A percentile compares a stretch with the other conserved stretches of the same genome.
Conservation (phyloP, 2,797 vertebrate species). For the Leptodactylus fallax region DNA sequence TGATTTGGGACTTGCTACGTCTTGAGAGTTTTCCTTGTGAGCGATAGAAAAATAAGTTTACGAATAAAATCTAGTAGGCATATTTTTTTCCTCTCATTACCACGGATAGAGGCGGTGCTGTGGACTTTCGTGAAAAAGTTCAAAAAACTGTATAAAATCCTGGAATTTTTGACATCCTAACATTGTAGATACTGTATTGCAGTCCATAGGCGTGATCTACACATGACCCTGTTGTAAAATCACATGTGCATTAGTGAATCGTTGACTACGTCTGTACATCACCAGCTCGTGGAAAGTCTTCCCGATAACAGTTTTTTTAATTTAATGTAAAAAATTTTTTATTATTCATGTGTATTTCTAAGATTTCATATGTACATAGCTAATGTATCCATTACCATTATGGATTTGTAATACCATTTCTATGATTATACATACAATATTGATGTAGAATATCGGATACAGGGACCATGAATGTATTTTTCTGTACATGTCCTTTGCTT, state of each 20-base stretch:
- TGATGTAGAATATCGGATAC: constrained; percentile 26
- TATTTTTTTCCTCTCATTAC: constrained; percentile 44
- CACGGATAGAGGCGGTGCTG: constrained; percentile 44
- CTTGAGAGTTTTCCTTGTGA: constrained; percentile 35
- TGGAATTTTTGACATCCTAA: constrained; percentile 13
- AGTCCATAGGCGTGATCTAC: not conserved
- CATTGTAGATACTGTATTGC: constrained; percentile 46
- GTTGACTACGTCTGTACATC: constrained; percentile 30
- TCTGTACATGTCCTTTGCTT: constrained; percentile 30
- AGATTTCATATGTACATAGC: constrained; percentile 25
- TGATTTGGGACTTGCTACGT: constrained; percentile 28
- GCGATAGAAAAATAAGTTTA: constrained; percentile 28
- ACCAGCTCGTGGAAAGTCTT: constrained; percentile 29
- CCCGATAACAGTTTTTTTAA: not conserved
- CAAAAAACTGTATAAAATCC: constrained; percentile 37
- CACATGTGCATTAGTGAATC: not conserved
- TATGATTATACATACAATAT: constrained; percentile 24
- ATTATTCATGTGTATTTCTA: constrained; percentile 37
- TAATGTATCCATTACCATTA: constrained; percentile 36
- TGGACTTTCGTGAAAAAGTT: constrained; percentile 48
- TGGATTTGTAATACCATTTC: constrained; percentile 36
- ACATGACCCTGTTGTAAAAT: constrained; percentile 15
- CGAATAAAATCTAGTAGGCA: constrained; percentile 29
- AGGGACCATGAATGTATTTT: constrained; percentile 44
- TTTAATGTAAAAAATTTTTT: constrained; percentile 21